Evolutionary conservation across 2,888 invertebrate genomes (phyloP).

Genomic region (Limnephilus rhombicus): DNA sequence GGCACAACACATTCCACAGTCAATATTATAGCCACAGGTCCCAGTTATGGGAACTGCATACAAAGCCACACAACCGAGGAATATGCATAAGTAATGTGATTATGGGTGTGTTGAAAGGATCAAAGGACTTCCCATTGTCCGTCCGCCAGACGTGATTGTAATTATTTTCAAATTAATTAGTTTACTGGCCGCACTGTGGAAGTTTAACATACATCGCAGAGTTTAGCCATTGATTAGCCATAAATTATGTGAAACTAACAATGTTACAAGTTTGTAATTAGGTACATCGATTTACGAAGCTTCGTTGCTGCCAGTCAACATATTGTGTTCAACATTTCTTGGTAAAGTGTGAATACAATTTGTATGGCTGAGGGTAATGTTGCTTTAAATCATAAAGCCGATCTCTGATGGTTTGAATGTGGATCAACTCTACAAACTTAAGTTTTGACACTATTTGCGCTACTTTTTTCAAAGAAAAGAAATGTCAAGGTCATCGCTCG

Average conservation of each 20-base stretch:
- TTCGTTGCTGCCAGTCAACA: neutral
- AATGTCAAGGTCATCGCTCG: too few relatives aligned
- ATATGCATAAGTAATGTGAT: neutral
- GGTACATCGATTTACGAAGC: neutral
- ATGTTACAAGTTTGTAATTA: neutral
- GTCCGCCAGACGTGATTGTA: conserved; percentile 57
- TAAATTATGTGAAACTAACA: neutral
- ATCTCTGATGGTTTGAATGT: neutral
- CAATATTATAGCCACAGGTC: neutral
- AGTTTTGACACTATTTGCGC: neutral
- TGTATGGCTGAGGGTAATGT: neutral
- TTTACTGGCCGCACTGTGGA: conserved; percentile 19
- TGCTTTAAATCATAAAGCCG: neutral
- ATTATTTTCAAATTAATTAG: conserved; percentile 58
- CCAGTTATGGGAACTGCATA: neutral
- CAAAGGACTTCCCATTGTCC: conserved; percentile 61
- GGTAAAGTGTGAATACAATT: neutral
- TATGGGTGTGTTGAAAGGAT: conserved; percentile 45
- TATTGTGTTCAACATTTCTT: neutral
- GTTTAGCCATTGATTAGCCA: neutral
- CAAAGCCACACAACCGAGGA: neutral
- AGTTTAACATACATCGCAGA: neutral
- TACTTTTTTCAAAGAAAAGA: too few relatives aligned
- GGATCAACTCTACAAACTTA: too few relatives aligned
- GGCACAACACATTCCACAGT: neutral